phyloP scores from a whole-genome alignment of 2,888 invertebrate genomes.

The Diarsia mendica region DNA sequence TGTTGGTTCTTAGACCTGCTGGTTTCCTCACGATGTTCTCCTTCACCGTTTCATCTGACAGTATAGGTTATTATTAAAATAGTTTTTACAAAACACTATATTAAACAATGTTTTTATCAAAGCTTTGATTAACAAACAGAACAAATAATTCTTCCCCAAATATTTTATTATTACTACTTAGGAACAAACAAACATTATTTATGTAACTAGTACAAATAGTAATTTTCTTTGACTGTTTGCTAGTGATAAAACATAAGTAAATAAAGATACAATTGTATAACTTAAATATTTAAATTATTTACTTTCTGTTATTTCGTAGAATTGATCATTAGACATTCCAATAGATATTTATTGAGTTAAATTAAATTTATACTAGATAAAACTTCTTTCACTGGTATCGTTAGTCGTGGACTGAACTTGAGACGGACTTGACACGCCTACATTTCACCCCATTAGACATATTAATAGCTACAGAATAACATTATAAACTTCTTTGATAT shows the following conservation, averaged over 20 bases:
- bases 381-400: background rate
- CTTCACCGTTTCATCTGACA: too few relatives aligned
- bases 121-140: background rate
- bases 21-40: too few relatives aligned
- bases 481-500: too few relatives aligned
- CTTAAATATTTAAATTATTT: background rate
- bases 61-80: too few relatives aligned
- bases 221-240: background rate
- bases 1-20: too few relatives aligned
- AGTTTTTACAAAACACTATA: too few relatives aligned
- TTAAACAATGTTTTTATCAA: background rate
- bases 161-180: background rate
- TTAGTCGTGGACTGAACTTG: too few relatives aligned
- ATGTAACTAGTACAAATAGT: slow-evolving; percentile 1
- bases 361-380: background rate
- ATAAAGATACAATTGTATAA: background rate
- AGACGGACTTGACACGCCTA: too few relatives aligned
- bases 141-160: background rate
- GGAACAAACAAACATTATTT: slow-evolving; percentile 5
- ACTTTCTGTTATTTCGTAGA: background rate
- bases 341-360: slow-evolving; percentile 17
- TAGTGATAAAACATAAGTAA: background rate
- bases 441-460: too few relatives aligned
- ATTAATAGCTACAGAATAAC: too few relatives aligned
- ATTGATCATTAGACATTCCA: slow-evolving; percentile 1